Evolutionary conservation across 1,140 invertebrate species (phyloP).

Genomic region (Drosophila ercepeae): DNA sequence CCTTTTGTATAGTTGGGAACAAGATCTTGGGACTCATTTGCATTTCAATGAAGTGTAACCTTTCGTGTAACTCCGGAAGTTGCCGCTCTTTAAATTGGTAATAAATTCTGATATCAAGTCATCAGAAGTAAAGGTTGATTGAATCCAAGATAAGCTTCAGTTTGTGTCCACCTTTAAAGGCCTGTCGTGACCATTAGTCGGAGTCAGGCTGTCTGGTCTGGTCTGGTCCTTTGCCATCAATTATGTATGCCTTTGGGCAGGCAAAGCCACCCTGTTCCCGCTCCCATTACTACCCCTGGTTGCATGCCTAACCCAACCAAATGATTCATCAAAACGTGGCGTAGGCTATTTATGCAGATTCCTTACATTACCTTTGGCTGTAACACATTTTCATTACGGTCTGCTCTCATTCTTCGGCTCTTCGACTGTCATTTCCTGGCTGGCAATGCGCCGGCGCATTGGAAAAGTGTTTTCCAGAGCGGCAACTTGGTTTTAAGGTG

Average conservation of each 20-base stretch:
- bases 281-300: conserved; percentile 4
- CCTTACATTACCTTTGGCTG: conserved; percentile 46
- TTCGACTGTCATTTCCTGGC: conserved; percentile 16
- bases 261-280: conserved; percentile 13
- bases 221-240: conserved; percentile 37
- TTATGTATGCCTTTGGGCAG: conserved; percentile 45
- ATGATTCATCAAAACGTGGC: conserved; percentile 63
- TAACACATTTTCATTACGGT: conserved; percentile 56
- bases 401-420: conserved; percentile 13
- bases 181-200: conserved; percentile 39
- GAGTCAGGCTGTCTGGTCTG: conserved; percentile 51
- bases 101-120: conserved; percentile 16
- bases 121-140: conserved; percentile 18
- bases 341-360: conserved; percentile 46
- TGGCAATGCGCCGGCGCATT: conserved; percentile 49
- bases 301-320: conserved; percentile 63
- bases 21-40: conserved; percentile 37
- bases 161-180: conserved; percentile 27
- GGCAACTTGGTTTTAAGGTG: conserved; percentile 10
- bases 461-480: conserved; percentile 36
- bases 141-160: conserved; percentile 5
- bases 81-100: conserved; percentile 6
- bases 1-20: no score
- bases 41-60: conserved; percentile 43
- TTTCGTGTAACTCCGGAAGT: conserved; percentile 47